A percentile compares a stretch with the other conserved stretches of the same genome.
Evolutionary conservation across 37 sponge, comb jelly and placozoan genomes (phyloP).

Genomic region (Eunapius fragilis): DNA sequence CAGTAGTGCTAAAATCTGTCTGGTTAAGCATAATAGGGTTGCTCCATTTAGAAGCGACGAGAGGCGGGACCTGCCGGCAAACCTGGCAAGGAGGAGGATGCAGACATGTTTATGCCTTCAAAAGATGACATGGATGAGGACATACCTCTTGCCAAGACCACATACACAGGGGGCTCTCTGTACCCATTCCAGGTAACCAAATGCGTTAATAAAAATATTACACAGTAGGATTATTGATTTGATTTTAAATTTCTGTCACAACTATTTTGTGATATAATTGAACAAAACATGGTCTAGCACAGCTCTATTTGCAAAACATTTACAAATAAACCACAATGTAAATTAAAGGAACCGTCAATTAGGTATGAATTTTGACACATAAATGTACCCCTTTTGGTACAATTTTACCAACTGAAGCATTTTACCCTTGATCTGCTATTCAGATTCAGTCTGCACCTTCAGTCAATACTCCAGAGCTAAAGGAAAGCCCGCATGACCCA

Average conservation of each 20-base stretch:
- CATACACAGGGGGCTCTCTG: conserved; percentile 12
- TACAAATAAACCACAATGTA: too few species aligned
- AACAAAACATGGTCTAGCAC: too few species aligned
- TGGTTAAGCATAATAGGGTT: background rate
- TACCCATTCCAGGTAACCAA: conserved; percentile 40
- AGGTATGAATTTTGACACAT: too few species aligned
- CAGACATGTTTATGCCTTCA: conserved; percentile 36
- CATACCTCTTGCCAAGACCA: conserved; percentile 62
- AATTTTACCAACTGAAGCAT: too few species aligned
- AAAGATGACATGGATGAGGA: conserved; percentile 37
- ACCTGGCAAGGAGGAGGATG: conserved; percentile 27
- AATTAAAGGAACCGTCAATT: too few species aligned
- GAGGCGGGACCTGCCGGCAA: conserved; percentile 6
- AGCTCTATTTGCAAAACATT: too few species aligned
- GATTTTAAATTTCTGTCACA: too few species aligned
- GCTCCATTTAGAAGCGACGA: background rate
- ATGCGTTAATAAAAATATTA: too few species aligned
- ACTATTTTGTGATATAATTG: too few species aligned
- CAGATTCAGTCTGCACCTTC: conserved; percentile 75
- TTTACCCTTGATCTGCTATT: background rate
- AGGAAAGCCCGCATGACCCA: conserved; percentile 22
- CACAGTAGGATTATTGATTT: too few species aligned
- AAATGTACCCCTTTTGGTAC: too few species aligned
- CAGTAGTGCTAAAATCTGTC: background rate
- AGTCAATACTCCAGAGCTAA: conserved; percentile 34